Evolutionary conservation across 53 echinoderm and acorn worm genomes (phyloP).

Genomic region (Holothuria leucospilota): DNA sequence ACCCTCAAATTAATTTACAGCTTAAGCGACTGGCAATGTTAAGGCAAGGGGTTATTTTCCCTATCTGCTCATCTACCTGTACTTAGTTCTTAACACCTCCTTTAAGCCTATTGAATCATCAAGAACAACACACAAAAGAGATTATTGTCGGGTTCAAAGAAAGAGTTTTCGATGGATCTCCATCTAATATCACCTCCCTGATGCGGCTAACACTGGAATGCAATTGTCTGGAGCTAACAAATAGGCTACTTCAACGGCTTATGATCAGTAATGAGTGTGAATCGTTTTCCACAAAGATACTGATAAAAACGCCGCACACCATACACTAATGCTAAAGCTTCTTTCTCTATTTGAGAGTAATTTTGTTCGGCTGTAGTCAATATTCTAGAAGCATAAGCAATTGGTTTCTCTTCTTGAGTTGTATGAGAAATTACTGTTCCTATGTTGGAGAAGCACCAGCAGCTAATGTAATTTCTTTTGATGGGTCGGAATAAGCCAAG

Average conservation of each 20-base stretch:
- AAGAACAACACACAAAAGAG: too few relatives aligned
- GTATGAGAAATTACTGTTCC: conserved; percentile 57
- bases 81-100: too few relatives aligned
- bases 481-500: neutral
- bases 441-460: conserved; percentile 49
- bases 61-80: too few relatives aligned
- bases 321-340: conserved; percentile 61
- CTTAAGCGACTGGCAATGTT: too few relatives aligned
- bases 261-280: neutral
- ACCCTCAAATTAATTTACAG: too few relatives aligned
- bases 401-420: conserved; percentile 11
- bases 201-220: neutral
- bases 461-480: conserved; percentile 1
- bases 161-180: too few relatives aligned
- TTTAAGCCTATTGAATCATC: too few relatives aligned
- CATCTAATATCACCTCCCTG: too few relatives aligned
- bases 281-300: conserved; percentile 51
- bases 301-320: conserved; percentile 44
- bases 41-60: too few relatives aligned
- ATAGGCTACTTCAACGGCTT: too few relatives aligned
- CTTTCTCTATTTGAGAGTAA: conserved; percentile 59
- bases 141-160: too few relatives aligned
- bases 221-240: neutral
- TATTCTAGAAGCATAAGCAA: conserved; percentile 46
- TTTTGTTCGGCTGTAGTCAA: conserved; percentile 51